phyloP scores from a whole-genome alignment of 2,797 vertebrate species.

The Hoplostethus mediterraneus region DNA sequence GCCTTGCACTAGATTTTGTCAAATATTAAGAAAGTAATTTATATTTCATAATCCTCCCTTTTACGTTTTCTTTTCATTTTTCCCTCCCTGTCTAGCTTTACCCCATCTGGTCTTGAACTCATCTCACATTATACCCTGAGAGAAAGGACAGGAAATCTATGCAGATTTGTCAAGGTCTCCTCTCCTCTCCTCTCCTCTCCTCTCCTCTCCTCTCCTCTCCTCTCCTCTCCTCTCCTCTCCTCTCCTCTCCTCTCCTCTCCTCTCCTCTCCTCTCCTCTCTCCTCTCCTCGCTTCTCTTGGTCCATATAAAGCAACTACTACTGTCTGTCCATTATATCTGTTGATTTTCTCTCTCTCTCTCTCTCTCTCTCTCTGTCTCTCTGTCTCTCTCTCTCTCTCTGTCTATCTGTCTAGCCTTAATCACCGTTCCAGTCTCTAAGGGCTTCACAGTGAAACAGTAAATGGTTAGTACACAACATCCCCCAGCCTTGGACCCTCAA shows the following conservation, averaged over 20 bases:
- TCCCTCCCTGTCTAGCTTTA: background rate
- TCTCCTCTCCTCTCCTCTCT: background rate
- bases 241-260: background rate
- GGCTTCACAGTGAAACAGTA: no score
- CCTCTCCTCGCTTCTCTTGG: no score
- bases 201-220: slow-evolving; percentile 1
- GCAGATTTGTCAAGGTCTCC: background rate
- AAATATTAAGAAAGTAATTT: slow-evolving; percentile 9
- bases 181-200: background rate
- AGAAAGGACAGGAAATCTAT: slow-evolving; percentile 4
- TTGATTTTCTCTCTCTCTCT: background rate
- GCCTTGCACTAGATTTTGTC: background rate
- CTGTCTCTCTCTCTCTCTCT: background rate
- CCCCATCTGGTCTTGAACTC: background rate
- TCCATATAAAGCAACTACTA: background rate
- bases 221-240: background rate
- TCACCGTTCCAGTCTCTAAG: no score
- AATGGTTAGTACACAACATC: no score
- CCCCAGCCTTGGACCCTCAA: no score
- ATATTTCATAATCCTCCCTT: slow-evolving; percentile 16
- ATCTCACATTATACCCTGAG: slow-evolving; percentile 1
- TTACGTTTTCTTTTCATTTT: background rate
- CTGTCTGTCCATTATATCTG: slow-evolving; percentile 2
- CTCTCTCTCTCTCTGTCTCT: background rate
- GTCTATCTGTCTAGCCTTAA: background rate